phyloP scores from a whole-genome alignment of 1,140 invertebrate genomes.

The Nephila pilipes region DNA sequence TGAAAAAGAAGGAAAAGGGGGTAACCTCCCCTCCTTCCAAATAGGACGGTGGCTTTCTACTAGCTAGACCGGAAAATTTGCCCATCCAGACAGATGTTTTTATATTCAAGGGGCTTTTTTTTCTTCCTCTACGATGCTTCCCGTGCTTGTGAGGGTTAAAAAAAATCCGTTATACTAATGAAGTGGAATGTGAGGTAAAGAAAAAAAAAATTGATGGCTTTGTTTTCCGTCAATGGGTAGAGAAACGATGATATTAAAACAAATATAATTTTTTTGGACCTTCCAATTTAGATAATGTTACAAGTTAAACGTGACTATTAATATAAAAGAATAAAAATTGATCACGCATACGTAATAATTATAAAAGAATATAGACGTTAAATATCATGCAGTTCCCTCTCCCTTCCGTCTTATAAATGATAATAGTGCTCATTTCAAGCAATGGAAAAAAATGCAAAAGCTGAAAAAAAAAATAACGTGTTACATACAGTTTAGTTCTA shows the following conservation, averaged over 20 bases:
- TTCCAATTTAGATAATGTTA: not conserved
- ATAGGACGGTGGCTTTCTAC: constrained; percentile 39
- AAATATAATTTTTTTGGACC: not conserved
- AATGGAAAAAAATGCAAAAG: too few species aligned
- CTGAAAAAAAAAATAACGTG: too few species aligned
- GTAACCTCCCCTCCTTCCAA: not conserved
- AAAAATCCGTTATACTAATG: constrained; percentile 24
- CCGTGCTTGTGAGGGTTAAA: not conserved
- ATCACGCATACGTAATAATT: too few species aligned
- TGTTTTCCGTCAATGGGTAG: not conserved
- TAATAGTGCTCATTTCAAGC: too few species aligned
- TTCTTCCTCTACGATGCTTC: not conserved
- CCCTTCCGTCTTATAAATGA: too few species aligned
- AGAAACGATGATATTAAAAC: constrained; percentile 11
- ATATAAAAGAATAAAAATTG: too few species aligned
- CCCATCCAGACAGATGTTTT: constrained; percentile 29
- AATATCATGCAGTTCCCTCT: too few species aligned
- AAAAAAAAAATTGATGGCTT: not conserved
- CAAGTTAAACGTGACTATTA: too few species aligned
- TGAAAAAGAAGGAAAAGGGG: not conserved
- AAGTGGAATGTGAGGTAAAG: not conserved
- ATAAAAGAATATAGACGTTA: too few species aligned
- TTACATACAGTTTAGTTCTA: too few species aligned
- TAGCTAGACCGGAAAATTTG: constrained; percentile 33
- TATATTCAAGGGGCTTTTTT: not conserved